These are phyloP conservation scores for Euleptes europaea DNA, from an alignment of 2,113 vertebrate species.

Conservation along the genomic window DNA sequence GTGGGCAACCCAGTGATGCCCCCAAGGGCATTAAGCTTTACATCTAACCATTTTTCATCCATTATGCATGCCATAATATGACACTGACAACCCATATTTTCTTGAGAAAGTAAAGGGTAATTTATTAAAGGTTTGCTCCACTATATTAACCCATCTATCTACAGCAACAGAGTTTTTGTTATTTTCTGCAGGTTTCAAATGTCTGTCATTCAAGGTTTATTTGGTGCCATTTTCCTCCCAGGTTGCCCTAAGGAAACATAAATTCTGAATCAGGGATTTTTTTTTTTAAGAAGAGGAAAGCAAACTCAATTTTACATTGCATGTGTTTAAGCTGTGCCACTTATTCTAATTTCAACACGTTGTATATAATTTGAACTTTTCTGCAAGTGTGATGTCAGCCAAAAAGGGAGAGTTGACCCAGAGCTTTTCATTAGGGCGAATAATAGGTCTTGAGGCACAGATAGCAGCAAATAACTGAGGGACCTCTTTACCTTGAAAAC, in stretches of 20 bases:
- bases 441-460: neutral
- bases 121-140: neutral
- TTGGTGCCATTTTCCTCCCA: neutral
- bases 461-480: neutral
- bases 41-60: neutral
- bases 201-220: neutral
- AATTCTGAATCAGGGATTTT: neutral
- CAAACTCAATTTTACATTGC: slow-evolving; percentile 28
- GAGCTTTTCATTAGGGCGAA: neutral
- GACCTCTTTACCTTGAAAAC: slow-evolving; percentile 23
- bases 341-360: neutral
- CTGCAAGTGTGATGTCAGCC: neutral
- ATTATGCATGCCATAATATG: neutral
- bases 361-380: neutral
- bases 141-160: neutral
- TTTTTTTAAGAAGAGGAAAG: neutral
- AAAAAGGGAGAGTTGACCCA: neutral
- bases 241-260: neutral
- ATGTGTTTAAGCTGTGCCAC: slow-evolving; percentile 47
- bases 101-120: neutral
- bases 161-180: neutral
- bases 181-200: neutral
- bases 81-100: neutral
- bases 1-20: neutral
- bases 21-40: neutral